phyloP scores from a whole-genome alignment of 2,888 invertebrate species.

The Trachelus stipa region DNA sequence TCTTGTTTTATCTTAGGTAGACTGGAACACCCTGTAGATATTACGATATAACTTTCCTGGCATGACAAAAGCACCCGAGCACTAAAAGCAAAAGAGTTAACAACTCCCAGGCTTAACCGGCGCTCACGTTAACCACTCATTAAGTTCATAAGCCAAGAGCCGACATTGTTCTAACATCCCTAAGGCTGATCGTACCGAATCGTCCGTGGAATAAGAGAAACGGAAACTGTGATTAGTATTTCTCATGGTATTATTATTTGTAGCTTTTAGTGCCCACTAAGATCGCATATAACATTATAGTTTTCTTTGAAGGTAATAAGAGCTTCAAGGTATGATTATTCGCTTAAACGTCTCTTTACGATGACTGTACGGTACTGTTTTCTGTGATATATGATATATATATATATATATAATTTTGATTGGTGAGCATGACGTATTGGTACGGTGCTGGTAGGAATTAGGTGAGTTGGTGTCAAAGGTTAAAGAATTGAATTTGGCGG shows the following conservation, averaged over 20 bases:
- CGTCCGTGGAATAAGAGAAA: not conserved
- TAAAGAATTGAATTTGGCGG: not conserved
- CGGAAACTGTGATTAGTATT: not conserved
- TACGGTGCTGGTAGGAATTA: not conserved
- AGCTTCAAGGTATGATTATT: not conserved
- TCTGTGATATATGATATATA: not conserved
- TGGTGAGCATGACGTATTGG: not conserved
- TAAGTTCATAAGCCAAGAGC: not conserved
- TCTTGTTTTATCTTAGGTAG: not conserved
- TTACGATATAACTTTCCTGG: not conserved
- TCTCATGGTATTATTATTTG: not conserved
- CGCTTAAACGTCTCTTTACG: not conserved
- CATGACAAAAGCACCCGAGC: not conserved
- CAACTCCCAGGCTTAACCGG: not conserved
- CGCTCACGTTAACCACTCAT: not conserved
- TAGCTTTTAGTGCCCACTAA: not conserved
- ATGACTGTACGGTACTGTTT: not conserved
- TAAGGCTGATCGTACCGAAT: not conserved
- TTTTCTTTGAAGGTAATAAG: not conserved
- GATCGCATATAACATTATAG: not conserved
- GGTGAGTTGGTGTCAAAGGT: conserved; percentile 1
- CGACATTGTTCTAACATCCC: not conserved
- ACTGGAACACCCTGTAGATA: not conserved
- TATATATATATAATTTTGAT: not conserved
- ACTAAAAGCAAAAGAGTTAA: not conserved